Evolutionary conservation across 2,113 vertebrate species (phyloP).

Genomic region (Hemiprocne comata): DNA sequence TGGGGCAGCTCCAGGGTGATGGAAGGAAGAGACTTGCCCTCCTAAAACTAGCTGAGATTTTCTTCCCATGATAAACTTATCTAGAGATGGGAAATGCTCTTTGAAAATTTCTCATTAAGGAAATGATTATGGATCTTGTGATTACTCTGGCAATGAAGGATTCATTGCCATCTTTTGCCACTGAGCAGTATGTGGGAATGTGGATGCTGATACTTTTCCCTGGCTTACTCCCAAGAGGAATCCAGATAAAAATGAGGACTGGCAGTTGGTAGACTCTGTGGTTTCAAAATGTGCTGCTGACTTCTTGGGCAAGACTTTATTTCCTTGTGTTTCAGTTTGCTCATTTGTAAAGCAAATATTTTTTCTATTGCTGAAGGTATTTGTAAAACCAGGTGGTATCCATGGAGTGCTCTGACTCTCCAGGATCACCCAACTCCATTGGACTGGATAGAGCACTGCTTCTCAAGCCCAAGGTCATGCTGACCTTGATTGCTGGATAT

Average conservation of each 20-base stretch:
- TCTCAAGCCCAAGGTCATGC: neutral
- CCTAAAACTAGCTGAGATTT: neutral
- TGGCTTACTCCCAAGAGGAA: neutral
- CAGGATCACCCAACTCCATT: neutral
- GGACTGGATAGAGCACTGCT: neutral
- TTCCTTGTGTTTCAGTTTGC: neutral
- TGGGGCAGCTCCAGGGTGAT: neutral
- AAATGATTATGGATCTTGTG: neutral
- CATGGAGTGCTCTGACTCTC: neutral
- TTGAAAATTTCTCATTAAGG: neutral
- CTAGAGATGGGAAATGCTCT: neutral
- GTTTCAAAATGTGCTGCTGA: neutral
- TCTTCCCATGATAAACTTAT: neutral
- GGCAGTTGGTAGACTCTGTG: neutral
- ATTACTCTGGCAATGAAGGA: neutral
- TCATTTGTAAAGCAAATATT: neutral
- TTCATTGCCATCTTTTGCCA: neutral
- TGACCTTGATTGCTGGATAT: constrained; percentile 2
- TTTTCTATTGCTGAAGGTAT: neutral
- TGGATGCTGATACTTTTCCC: neutral
- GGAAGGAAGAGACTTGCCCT: neutral
- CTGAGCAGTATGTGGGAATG: neutral
- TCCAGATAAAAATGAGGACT: neutral
- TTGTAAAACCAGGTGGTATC: neutral
- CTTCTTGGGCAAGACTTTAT: neutral